Conservation (phyloP, 2,797 vertebrate genomes). For the Momotus momota region DNA sequence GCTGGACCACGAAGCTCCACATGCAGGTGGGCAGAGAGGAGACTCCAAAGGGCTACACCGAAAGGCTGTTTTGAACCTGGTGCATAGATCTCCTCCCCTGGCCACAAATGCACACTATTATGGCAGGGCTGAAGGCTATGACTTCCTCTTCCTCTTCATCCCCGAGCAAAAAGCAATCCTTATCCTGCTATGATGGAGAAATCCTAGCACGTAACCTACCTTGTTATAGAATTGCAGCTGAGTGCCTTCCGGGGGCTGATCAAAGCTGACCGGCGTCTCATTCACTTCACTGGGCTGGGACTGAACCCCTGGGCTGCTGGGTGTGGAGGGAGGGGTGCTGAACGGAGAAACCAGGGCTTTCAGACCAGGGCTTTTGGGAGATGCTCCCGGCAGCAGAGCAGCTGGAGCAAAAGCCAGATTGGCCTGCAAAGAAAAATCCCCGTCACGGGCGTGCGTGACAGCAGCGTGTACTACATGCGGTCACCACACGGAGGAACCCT, state of each 20-base stretch:
- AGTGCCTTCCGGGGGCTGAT: constrained; percentile 80
- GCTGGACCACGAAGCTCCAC: not conserved
- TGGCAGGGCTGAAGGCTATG: not conserved
- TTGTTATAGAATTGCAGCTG: constrained; percentile 82
- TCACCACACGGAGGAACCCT: constrained; percentile 46
- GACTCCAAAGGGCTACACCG: not conserved
- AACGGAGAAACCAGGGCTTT: constrained; percentile 78
- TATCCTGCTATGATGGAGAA: not conserved
- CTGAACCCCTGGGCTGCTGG: constrained; percentile 73
- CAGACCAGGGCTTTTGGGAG: constrained; percentile 82
- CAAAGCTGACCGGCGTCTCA: constrained; percentile 77
- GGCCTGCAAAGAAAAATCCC: constrained; percentile 70
- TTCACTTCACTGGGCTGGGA: constrained; percentile 47
- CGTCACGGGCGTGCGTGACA: accelerated
- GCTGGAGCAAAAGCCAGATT: constrained; percentile 80
- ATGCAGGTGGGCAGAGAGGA: not conserved
- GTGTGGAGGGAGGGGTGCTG: constrained; percentile 79
- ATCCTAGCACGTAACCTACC: constrained; percentile 43
- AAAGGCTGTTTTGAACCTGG: not conserved
- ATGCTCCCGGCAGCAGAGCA: constrained; percentile 76
- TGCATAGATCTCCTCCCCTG: accelerated
- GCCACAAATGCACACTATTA: not conserved
- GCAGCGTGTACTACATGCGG: accelerated
- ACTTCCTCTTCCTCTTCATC: not conserved
- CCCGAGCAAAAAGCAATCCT: not conserved